Evolutionary conservation across 2,113 vertebrate species (phyloP), one percentile per base, ranked within the genome.

Genomic region (Salvelinus namaycush): DNA sequence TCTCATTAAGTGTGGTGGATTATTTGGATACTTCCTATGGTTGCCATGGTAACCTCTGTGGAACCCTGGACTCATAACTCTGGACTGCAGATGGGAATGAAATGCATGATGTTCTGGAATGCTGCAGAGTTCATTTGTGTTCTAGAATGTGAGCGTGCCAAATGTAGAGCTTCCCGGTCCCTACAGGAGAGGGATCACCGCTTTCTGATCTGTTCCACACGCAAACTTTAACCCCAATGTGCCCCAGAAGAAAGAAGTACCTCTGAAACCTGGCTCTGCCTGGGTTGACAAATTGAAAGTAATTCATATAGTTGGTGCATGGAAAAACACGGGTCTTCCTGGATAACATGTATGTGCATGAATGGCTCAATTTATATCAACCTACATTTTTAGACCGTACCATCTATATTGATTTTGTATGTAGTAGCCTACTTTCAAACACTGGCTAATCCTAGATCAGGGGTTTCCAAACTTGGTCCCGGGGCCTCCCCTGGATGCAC

Each of bases 51-150:
- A 78, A 68, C 54, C 9, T 68, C 77, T 70, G 9, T 54, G 73
- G 75, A 77, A 76, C 68, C 84, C 74, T 44, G 29, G 76, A 77
- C 74, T 71, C 85, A 73, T 44, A 69, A 69, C 78, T 81, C 74
- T 81, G 68, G 71, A 51, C 29, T 27, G 54, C 59, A 76, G 34
- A 75, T 48, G 31, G 49, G 20, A 70, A 73, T 24, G 64, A 57
- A 66, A 22, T 13, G 68, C 18, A 51, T n/a, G 1, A 48, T 18
- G 51, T 18, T 18, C 6, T 70, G 34, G 34, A 70, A 70, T 51
- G 68, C 68, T 72, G 5, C 24, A 31, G 51, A 59, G 27, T 79
- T n/a, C 18, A 39, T 73, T 71, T 54, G n/a, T 83, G 76, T 16
- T 14, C 51, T 54, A 54, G 16, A 54, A 54, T 54, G 51, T 8